Percentiles rank a stretch among this genome's conserved stretches.
Evolutionary conservation across 2,113 vertebrate species (phyloP).

Genomic region (Camelus dromedarius): DNA sequence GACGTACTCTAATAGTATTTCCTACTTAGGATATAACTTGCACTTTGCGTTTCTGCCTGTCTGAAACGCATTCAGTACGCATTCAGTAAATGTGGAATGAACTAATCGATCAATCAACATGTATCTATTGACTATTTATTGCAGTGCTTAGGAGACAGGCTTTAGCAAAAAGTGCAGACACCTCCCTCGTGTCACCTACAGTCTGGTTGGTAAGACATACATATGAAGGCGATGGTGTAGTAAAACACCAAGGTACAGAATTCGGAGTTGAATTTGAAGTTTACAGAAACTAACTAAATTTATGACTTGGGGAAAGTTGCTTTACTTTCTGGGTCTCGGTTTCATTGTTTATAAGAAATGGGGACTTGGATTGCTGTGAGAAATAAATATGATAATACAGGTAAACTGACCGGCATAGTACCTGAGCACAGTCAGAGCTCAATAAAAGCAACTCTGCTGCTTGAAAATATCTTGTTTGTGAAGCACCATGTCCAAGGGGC

Average conservation of each 20-base stretch:
- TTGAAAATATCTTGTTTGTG: neutral
- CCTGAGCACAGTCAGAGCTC: neutral
- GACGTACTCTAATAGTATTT: neutral
- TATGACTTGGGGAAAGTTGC: neutral
- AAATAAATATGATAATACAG: neutral
- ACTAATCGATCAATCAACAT: neutral
- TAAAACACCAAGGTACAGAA: neutral
- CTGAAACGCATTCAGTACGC: neutral
- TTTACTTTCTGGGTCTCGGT: neutral
- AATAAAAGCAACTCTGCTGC: neutral
- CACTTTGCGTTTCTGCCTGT: neutral
- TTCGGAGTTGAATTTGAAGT: constrained; percentile 14
- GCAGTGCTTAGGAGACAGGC: neutral
- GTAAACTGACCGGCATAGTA: neutral
- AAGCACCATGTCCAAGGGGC: neutral
- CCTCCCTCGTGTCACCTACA: neutral
- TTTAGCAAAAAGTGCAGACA: neutral
- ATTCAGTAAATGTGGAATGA: neutral
- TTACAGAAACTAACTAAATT: neutral
- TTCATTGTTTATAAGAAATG: neutral
- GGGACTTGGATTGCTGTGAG: neutral
- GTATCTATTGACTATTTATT: neutral
- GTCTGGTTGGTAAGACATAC: neutral
- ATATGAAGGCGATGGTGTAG: neutral
- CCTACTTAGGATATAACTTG: neutral